Evolutionary conservation across 2,113 vertebrate genomes (phyloP).

Genomic region (Canis aureus): DNA sequence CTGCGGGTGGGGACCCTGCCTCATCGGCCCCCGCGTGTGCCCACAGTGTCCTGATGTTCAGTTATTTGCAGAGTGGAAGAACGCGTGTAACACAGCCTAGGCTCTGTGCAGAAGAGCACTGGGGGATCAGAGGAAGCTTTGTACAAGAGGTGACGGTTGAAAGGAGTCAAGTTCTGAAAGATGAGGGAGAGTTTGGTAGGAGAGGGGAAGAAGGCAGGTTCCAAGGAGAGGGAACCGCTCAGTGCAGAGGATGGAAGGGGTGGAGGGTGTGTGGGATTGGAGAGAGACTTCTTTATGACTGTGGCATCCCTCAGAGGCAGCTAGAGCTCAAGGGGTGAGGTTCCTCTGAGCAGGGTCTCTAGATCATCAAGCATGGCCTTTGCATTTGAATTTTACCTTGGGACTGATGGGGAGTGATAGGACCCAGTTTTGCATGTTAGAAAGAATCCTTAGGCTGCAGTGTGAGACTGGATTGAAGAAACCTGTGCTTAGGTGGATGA

Average conservation of each 20-base stretch:
- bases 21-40: background rate
- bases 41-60: background rate
- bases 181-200: background rate
- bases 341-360: background rate
- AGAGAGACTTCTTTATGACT: background rate
- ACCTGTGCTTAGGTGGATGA: background rate
- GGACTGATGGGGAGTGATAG: background rate
- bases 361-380: background rate
- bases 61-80: slow-evolving; percentile 26
- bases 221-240: background rate
- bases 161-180: slow-evolving; percentile 54
- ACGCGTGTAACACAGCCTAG: background rate
- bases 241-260: background rate
- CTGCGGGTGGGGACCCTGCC: background rate
- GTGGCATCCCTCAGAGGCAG: background rate
- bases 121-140: background rate
- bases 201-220: background rate
- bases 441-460: background rate
- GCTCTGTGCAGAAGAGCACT: background rate
- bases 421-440: background rate
- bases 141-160: background rate
- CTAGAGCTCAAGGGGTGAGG: background rate
- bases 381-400: background rate
- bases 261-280: background rate
- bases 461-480: background rate